A percentile compares a stretch with the other conserved stretches of the same genome.
These are phyloP conservation scores for Saxicola maurus DNA, from an alignment of 2,797 vertebrate species.

Conservation along the genomic window DNA sequence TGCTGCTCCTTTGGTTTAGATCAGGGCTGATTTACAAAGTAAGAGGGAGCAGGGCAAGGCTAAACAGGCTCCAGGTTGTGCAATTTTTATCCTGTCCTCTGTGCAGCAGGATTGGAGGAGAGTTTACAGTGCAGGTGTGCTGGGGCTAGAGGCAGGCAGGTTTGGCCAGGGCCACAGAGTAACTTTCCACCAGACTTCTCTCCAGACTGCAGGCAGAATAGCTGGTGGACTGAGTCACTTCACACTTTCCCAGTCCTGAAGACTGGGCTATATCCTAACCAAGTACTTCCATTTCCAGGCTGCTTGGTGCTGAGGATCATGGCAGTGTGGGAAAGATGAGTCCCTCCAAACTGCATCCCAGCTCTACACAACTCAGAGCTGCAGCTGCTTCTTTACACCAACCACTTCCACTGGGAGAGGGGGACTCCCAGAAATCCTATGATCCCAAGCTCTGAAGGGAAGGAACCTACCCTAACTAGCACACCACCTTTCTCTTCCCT, in stretches of 20 bases:
- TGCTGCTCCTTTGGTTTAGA: not conserved
- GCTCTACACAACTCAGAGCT: fast-evolving
- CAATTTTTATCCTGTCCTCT: not conserved
- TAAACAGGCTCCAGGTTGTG: not conserved
- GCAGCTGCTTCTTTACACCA: not conserved
- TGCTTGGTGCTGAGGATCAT: not conserved
- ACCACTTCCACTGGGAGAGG: fast-evolving
- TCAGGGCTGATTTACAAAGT: not conserved
- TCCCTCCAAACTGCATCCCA: not conserved
- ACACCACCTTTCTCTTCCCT: not conserved
- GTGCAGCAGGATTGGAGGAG: not conserved
- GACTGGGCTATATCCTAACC: not conserved
- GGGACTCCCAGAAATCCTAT: not conserved
- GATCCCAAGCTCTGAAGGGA: not conserved
- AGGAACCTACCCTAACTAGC: not conserved
- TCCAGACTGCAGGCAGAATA: not conserved
- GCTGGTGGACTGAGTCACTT: slow-evolving; percentile 16
- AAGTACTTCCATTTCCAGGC: not conserved
- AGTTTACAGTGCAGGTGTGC: not conserved
- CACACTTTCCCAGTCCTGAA: not conserved
- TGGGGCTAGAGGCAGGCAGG: not conserved
- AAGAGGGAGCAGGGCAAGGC: not conserved
- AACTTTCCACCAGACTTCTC: slow-evolving; percentile 33
- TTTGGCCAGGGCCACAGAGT: not conserved
- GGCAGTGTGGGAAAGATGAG: fast-evolving